phyloP scores from a whole-genome alignment of 2,888 invertebrate species.

The Candidula unifasciata region DNA sequence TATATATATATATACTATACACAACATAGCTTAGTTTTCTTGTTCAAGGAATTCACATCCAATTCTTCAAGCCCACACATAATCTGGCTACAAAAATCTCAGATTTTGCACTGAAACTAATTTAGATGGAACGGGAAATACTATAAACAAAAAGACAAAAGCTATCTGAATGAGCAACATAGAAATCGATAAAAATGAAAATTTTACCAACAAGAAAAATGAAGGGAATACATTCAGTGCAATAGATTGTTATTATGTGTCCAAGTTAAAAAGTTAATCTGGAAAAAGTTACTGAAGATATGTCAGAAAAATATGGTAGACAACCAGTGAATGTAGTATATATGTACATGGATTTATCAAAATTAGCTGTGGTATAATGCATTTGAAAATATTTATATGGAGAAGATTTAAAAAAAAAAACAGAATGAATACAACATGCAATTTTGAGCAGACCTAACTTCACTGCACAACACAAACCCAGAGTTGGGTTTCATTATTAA shows the following conservation, averaged over 20 bases:
- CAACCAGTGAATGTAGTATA: conserved; percentile 29
- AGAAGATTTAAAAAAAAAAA: conserved; percentile 5
- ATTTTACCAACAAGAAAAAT: not conserved
- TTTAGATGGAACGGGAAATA: not conserved
- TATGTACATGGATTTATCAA: conserved; percentile 47
- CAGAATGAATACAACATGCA: conserved; percentile 6
- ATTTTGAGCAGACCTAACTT: conserved; percentile 19
- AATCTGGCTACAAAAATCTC: not conserved
- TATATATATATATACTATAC: not conserved
- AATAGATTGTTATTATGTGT: not conserved
- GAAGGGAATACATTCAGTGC: conserved; percentile 13
- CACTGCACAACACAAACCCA: conserved; percentile 2
- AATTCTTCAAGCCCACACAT: not conserved
- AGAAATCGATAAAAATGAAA: not conserved
- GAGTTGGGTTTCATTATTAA: conserved; percentile 10
- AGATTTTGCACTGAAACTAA: not conserved
- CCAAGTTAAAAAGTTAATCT: conserved; percentile 27
- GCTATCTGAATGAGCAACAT: not conserved
- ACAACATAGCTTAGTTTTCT: conserved; percentile 12
- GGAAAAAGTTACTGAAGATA: conserved; percentile 35
- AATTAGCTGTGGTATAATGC: conserved; percentile 13
- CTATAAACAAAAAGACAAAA: not conserved
- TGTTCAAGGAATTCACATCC: not conserved
- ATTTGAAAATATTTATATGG: not conserved
- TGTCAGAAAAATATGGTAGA: conserved; percentile 29